Evolutionary conservation across 2,888 invertebrate species (phyloP), one percentile per base, ranked within the genome.

Genomic region (Drosophila macrothrix): DNA sequence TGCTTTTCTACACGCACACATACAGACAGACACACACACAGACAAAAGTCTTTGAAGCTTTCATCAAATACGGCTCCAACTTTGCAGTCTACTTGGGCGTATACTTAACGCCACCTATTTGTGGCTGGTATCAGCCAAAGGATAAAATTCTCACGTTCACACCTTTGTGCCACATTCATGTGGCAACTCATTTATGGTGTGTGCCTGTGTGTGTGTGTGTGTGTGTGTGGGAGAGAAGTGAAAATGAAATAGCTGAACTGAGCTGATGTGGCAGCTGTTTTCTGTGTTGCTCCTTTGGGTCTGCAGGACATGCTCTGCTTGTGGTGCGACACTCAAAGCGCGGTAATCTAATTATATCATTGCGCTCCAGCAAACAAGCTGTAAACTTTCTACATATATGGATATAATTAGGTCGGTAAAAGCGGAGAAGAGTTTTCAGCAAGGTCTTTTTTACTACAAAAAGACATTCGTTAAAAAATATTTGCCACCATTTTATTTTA

Each of bases 291-390:
- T 46, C 28, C 56, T 33, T 35, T 66, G 39, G 41, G n/a, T 12
- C 29, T 43, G 7, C 60, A 68, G 61, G 29, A 46, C 41, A 29
- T 29, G 60, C 31, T 29, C 53, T 4, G 12, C 28, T 54, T 46
- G 16, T 46, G 46, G 46, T 7, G 33, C 28, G 33, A 39, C 43
- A 43, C 62, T 67, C 37, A 59, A 37, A 64, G 58, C 50, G 61
- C 29, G 52, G 7, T 81, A 64, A 79, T 81, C 73, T 54, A 73
- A 79, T 79, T 78, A 77, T 77, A 63, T n/a, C 70, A 75, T 56
- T 70, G 76, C 41, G 41, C 59, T 68, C n/a, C 41, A 61, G 53
- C 25, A 66, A 67, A 41, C 63, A 59, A 54, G 53, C 63, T 46
- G 46, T 16, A 25, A 9, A 16, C 16, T 46, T 46, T 25, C 4